These are phyloP conservation scores for Pterobdella sp. DNA, from an alignment of 2,888 invertebrate species.

Conservation along the genomic window DNA sequence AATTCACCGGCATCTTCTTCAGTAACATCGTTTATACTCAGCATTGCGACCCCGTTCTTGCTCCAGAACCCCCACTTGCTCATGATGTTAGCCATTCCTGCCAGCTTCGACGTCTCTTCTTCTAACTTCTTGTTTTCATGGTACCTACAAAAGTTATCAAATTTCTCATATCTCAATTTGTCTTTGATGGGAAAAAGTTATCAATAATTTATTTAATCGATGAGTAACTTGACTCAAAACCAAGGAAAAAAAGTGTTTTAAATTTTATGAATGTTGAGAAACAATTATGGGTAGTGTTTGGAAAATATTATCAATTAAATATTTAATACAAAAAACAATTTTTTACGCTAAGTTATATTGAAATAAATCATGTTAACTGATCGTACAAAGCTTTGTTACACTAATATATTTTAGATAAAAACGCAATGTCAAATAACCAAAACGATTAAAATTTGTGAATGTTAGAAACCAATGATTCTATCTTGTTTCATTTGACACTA, in stretches of 20 bases:
- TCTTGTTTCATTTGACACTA: not conserved
- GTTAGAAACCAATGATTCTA: not conserved
- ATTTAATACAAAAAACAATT: no score
- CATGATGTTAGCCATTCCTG: not conserved
- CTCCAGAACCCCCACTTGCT: slow-evolving; percentile 47
- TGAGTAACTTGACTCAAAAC: no score
- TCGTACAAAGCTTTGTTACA: not conserved
- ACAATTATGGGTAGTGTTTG: no score
- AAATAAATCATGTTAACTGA: not conserved
- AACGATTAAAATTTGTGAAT: not conserved
- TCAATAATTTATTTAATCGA: no score
- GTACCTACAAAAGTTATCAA: slow-evolving; percentile 41
- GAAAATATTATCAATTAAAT: no score
- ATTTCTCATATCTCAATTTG: no score
- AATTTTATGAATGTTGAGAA: no score
- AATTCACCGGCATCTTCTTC: slow-evolving; percentile 45
- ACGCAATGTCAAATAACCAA: not conserved
- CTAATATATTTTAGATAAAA: not conserved
- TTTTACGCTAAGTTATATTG: no score
- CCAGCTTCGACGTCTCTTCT: slow-evolving; percentile 39
- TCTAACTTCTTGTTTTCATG: slow-evolving; percentile 46
- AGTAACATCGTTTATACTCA: slow-evolving; percentile 60
- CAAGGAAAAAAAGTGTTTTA: no score
- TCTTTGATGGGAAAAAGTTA: no score
- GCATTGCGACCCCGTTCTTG: slow-evolving; percentile 46